These are phyloP conservation scores for Talpa occidentalis DNA, from an alignment of 2,113 vertebrate genomes.

Conservation along the genomic window DNA sequence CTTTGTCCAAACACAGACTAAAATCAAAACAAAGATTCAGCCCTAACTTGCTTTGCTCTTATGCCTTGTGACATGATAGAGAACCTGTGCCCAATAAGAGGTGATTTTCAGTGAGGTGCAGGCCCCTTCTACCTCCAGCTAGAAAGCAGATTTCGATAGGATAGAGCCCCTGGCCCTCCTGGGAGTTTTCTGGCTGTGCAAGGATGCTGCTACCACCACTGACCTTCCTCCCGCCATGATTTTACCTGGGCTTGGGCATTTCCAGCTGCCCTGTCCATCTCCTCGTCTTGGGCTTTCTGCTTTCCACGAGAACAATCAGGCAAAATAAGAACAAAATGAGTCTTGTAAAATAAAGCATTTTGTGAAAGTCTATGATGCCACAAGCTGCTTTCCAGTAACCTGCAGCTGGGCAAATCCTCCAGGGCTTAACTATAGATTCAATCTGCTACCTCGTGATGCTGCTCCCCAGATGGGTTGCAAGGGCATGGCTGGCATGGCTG, in stretches of 20 bases:
- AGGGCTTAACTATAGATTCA: constrained; percentile 81
- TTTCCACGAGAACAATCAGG: constrained; percentile 87
- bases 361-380: constrained; percentile 69
- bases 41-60: neutral
- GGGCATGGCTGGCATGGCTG: neutral
- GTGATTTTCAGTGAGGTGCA: neutral
- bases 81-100: neutral
- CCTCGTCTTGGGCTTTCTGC: constrained; percentile 89
- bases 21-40: neutral
- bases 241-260: constrained; percentile 89
- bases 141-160: neutral
- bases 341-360: constrained; percentile 89
- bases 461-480: neutral
- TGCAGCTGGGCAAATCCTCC: constrained; percentile 70
- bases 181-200: neutral
- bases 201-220: no score
- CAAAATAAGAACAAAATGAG: constrained; percentile 89
- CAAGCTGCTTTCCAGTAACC: constrained; percentile 82
- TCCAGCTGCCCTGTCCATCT: constrained; percentile 89
- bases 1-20: neutral
- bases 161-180: neutral
- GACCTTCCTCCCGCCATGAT: neutral
- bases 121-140: neutral
- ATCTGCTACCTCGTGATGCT: constrained; percentile 31
- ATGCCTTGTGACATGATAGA: accelerated